Percentiles rank a stretch among this genome's conserved stretches.
Evolutionary conservation across 2,113 vertebrate genomes (phyloP).

Genomic region (Ariopsis seemanni): DNA sequence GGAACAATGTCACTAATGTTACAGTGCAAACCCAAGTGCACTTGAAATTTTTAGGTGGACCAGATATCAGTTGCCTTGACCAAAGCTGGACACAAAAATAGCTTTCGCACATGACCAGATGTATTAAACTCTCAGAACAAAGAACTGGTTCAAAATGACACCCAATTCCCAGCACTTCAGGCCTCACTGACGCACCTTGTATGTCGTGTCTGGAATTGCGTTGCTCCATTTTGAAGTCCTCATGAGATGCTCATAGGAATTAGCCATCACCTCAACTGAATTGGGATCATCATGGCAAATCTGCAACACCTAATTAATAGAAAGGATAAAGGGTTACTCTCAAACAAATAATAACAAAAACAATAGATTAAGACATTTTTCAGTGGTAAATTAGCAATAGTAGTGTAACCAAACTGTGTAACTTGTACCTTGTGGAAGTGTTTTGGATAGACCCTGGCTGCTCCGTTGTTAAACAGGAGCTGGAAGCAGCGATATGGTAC

Average conservation of each 20-base stretch:
- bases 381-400: not conserved
- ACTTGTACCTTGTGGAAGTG: constrained; percentile 92
- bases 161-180: not conserved
- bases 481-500: constrained; percentile 86
- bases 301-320: constrained; percentile 81
- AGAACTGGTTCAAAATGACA: not conserved
- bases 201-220: constrained; percentile 82
- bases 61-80: not conserved
- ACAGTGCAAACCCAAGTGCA: not conserved
- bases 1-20: not conserved
- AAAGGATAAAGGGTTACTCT: not conserved
- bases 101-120: not conserved
- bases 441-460: constrained; percentile 85
- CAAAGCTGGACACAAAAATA: not conserved
- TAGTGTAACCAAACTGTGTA: not conserved
- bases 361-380: not conserved
- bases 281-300: constrained; percentile 80
- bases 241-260: constrained; percentile 84
- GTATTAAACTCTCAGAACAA: not conserved
- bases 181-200: constrained; percentile 73
- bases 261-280: constrained; percentile 84
- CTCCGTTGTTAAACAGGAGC: constrained; percentile 88
- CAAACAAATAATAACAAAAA: not conserved
- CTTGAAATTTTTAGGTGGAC: not conserved
- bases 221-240: constrained; percentile 83